These are phyloP conservation scores for Bombycilla garrulus DNA, from an alignment of 2,113 vertebrate genomes.

Conservation along the genomic window DNA sequence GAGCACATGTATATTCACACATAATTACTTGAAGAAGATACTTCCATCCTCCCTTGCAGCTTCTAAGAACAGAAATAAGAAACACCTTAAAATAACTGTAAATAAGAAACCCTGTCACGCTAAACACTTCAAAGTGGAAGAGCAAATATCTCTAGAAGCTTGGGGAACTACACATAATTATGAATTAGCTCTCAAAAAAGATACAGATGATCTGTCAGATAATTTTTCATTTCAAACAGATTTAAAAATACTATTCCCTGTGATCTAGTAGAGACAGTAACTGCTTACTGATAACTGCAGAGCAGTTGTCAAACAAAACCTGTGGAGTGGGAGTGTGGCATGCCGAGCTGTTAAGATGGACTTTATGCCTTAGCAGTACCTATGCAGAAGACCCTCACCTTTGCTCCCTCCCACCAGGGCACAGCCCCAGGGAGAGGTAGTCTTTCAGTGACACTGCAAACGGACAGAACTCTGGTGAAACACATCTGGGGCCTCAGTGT, in stretches of 20 bases:
- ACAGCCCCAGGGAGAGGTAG: not conserved
- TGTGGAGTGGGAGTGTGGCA: accelerated
- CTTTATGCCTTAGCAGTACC: not conserved
- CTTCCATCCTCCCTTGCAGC: not conserved
- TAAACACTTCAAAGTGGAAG: conserved; percentile 38
- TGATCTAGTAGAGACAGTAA: not conserved
- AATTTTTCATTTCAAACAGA: not conserved
- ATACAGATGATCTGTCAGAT: conserved; percentile 25
- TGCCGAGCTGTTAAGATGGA: not conserved
- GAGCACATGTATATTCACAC: not conserved
- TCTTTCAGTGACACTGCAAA: not conserved
- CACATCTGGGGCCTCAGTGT: accelerated
- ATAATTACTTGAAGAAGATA: not conserved
- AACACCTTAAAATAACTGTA: conserved; percentile 51
- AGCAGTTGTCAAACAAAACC: not conserved
- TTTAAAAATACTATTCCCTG: not conserved
- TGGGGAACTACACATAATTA: conserved; percentile 2
- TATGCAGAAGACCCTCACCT: not conserved
- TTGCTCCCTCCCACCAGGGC: not conserved
- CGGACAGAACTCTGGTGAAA: not conserved
- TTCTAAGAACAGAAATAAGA: conserved; percentile 20
- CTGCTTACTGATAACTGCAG: not conserved
- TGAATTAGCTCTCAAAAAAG: not conserved
- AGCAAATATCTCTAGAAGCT: conserved; percentile 21
- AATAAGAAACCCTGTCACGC: conserved; percentile 7